Evolutionary conservation across 1,140 invertebrate species (phyloP).

Genomic region (Magallana gigas): DNA sequence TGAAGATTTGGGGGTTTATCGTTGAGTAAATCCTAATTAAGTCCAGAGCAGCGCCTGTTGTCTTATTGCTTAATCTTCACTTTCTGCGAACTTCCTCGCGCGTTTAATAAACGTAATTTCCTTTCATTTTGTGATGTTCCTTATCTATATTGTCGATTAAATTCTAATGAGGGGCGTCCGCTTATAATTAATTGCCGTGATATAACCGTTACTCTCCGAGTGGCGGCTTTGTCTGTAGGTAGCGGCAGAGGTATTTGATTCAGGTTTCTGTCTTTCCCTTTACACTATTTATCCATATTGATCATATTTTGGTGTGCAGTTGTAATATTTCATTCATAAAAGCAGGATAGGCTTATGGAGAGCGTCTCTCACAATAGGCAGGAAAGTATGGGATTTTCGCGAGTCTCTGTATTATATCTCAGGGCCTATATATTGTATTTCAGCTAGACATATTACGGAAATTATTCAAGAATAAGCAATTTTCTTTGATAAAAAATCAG

Average conservation of each 20-base stretch:
- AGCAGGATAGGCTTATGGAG: background rate
- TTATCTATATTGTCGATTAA: slow-evolving; percentile 38
- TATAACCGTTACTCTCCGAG: background rate
- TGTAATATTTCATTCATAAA: slow-evolving; percentile 32
- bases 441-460: no score
- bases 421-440: no score
- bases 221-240: background rate
- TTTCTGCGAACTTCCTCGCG: slow-evolving; percentile 13
- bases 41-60: slow-evolving; percentile 3
- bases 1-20: slow-evolving; percentile 19
- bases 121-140: slow-evolving; percentile 27
- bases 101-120: slow-evolving; percentile 19
- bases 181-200: slow-evolving; percentile 19
- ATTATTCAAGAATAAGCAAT: no score
- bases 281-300: slow-evolving; percentile 14
- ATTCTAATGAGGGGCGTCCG: slow-evolving; percentile 24
- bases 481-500: no score
- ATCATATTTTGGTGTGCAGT: slow-evolving; percentile 8
- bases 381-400: no score
- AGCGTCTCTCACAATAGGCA: background rate
- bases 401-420: no score
- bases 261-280: background rate
- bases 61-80: slow-evolving; percentile 23
- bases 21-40: slow-evolving; percentile 21
- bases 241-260: slow-evolving; percentile 8